phyloP scores from a whole-genome alignment of 2,797 vertebrate genomes.

The Aplochiton taeniatus region DNA sequence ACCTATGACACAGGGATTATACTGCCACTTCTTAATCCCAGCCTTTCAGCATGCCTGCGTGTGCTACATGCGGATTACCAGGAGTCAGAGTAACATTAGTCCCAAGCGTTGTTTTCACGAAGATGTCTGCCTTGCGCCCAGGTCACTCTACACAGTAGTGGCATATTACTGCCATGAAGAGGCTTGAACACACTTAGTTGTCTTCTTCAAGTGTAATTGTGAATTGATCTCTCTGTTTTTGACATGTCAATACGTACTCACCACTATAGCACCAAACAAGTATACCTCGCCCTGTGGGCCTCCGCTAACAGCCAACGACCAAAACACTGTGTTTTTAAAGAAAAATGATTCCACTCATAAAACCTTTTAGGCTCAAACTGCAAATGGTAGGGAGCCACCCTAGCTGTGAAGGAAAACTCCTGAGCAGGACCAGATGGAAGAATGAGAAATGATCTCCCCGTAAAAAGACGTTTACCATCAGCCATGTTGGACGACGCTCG shows the following conservation, averaged over 20 bases:
- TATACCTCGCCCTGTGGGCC: no score
- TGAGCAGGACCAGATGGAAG: not conserved
- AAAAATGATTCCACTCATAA: conserved; percentile 3
- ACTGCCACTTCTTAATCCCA: conserved; percentile 36
- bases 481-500: not conserved
- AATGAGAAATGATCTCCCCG: conserved; percentile 16
- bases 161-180: no score
- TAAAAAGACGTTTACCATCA: conserved; percentile 32
- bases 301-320: no score
- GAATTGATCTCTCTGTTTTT: no score
- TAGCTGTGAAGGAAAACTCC: not conserved
- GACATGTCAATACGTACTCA: no score
- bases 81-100: conserved; percentile 19
- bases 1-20: conserved; percentile 21
- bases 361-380: not conserved
- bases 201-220: no score
- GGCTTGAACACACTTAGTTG: no score
- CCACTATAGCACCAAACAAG: no score
- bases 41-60: conserved; percentile 12
- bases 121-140: conserved; percentile 1
- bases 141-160: not conserved
- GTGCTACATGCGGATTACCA: conserved; percentile 11
- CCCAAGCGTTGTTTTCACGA: not conserved
- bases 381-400: not conserved
- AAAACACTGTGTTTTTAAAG: not conserved